Evolutionary conservation across 2,113 vertebrate species (phyloP), one percentile per base, ranked within the genome.

Genomic region (Blennius ocellaris): DNA sequence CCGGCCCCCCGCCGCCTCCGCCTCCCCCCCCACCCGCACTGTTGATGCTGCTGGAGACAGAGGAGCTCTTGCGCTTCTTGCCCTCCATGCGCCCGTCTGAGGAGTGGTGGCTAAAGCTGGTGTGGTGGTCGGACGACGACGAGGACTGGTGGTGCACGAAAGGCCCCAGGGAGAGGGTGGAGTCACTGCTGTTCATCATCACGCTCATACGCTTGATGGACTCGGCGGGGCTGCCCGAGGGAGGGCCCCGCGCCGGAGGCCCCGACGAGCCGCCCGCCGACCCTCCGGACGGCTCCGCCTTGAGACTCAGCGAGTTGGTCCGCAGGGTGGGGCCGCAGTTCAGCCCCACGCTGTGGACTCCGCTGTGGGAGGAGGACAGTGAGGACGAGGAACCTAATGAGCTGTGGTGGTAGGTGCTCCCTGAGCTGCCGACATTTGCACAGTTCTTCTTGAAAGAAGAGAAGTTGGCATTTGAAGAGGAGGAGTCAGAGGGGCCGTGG

Each of bases 201-300:
- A 99, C 97, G 30, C 97, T 99, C 98, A 99, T 99, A 70, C 98
- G 95, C 84, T 97, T 99, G 83, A 99, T 99, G 40, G 97, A 94
- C 81, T 99, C 98, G 3, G 96, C 95, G 5, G 97, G 95, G 94
- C 94, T 98, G 77, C 96, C 96, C 0, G 94, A 92, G 0, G 93
- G 93, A 82, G 95, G 95, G 7, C 95, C 97, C 87, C 96, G 94
- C 58, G 95, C 95, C 68, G 95, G 91, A 55, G 94, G 96, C 78
- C 92, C 92, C 0, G 91, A 91, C 47, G 87, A 90, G 41, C 95
- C 96, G 72, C 96, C 95, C 74, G 92, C 96, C 47, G 95, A 85
- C 12, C 85, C 85, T 50, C 87, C 88, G 47, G 90, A 90, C 80
- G 93, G 93, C 81, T 97, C 96, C 1, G 96, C 96, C 89, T 96